These are phyloP conservation scores for Aphelenchoides besseyi DNA, from an alignment of 1,140 invertebrate genomes.

Conservation along the genomic window DNA sequence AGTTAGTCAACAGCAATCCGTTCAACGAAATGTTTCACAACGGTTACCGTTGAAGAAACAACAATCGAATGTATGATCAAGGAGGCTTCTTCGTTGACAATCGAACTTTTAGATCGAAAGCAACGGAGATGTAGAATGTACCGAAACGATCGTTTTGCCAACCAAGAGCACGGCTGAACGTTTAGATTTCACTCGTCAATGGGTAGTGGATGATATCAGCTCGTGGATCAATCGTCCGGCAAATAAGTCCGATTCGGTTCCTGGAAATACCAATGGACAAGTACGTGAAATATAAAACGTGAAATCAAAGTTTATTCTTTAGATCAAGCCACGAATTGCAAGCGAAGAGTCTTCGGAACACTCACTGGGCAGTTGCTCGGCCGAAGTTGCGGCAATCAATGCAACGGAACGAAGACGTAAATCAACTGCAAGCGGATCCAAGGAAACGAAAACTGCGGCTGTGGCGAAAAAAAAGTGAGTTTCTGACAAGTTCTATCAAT, in stretches of 20 bases:
- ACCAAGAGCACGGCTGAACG: constrained; percentile 51
- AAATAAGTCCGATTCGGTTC: neutral
- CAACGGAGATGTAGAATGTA: constrained; percentile 45
- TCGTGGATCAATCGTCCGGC: constrained; percentile 40
- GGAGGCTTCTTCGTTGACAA: neutral
- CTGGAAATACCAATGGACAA: neutral
- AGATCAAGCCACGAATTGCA: neutral
- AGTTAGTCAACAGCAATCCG: constrained; percentile 2
- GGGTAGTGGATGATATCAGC: constrained; percentile 48
- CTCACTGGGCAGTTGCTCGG: constrained; percentile 61
- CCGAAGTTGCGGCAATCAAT: constrained; percentile 62
- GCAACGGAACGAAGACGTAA: constrained; percentile 33
- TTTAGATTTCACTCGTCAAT: constrained; percentile 60
- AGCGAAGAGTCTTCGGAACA: constrained; percentile 32
- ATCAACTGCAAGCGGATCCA: neutral
- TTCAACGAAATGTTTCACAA: constrained; percentile 7
- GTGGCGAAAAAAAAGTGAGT: constrained; percentile 8
- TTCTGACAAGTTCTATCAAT: neutral
- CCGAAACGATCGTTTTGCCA: constrained; percentile 61
- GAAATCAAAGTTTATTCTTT: neutral
- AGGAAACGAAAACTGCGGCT: neutral
- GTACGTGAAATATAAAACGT: neutral
- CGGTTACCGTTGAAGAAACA: neutral
- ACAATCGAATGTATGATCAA: constrained; percentile 4
- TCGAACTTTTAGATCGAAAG: constrained; percentile 3